Conservation (phyloP, 64 coral and sea anemone species). For the Hydrozoanthus tunicans region DNA sequence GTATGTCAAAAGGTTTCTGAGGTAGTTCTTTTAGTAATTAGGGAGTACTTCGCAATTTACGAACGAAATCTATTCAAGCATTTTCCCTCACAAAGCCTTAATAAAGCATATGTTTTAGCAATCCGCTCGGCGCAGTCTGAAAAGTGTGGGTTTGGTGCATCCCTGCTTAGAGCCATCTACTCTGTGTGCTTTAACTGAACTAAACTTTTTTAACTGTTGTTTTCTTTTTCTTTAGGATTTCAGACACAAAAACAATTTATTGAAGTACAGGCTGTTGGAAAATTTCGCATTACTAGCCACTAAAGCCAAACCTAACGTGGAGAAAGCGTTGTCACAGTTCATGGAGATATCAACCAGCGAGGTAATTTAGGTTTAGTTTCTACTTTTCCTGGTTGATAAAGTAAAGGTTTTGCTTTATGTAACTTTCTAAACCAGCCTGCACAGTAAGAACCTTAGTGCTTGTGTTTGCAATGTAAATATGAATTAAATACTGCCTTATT, state of each 20-base stretch:
- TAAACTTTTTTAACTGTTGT: background rate
- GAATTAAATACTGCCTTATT: too few relatives aligned
- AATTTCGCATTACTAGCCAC: constrained; percentile 87
- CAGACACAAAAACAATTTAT: constrained; percentile 71
- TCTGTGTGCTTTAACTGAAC: background rate
- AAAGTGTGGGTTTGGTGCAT: background rate
- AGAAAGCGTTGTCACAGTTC: constrained; percentile 88
- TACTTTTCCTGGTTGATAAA: background rate
- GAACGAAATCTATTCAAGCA: too few relatives aligned
- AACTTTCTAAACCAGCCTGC: background rate
- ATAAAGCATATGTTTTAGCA: too few relatives aligned
- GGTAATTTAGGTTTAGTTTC: constrained; percentile 52
- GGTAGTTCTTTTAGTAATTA: too few relatives aligned
- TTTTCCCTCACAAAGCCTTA: too few relatives aligned
- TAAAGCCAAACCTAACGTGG: constrained; percentile 91
- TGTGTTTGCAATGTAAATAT: too few relatives aligned
- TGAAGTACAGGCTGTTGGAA: constrained; percentile 92
- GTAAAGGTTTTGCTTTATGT: background rate
- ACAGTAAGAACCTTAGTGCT: background rate
- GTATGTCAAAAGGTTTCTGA: too few relatives aligned
- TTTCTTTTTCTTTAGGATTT: constrained; percentile 64
- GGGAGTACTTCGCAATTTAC: too few relatives aligned
- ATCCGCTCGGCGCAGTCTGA: too few relatives aligned
- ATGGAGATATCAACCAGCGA: constrained; percentile 97
- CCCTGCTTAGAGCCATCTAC: background rate